A percentile compares a stretch with the other conserved stretches of the same genome.
These are phyloP conservation scores for Dasypus novemcinctus DNA, from an alignment of 2,113 vertebrate species.

Conservation along the genomic window DNA sequence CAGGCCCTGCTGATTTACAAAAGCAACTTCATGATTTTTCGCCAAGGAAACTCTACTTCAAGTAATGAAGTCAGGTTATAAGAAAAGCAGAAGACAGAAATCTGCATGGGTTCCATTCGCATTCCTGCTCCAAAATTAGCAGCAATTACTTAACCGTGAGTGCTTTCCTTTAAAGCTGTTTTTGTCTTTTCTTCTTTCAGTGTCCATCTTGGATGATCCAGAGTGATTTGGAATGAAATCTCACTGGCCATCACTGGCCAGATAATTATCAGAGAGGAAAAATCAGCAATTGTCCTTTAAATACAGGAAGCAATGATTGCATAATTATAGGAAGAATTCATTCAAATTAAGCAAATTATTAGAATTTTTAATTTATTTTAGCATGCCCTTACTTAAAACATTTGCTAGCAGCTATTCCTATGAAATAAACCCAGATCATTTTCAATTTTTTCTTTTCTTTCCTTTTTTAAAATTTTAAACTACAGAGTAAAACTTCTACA, in stretches of 20 bases:
- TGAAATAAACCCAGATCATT: neutral
- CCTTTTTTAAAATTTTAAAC: neutral
- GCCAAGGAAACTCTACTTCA: neutral
- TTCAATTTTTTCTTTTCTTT: neutral
- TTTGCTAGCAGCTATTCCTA: neutral
- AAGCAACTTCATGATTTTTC: neutral
- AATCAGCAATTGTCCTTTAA: constrained; percentile 35
- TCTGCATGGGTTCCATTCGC: neutral
- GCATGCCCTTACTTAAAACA: constrained; percentile 42
- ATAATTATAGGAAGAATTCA: neutral
- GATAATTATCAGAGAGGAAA: neutral
- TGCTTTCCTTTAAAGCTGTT: neutral
- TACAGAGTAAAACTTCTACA: constrained; percentile 25
- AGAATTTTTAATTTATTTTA: neutral
- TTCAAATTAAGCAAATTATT: constrained; percentile 37
- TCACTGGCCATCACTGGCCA: neutral
- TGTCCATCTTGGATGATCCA: neutral
- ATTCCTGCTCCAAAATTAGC: constrained; percentile 9
- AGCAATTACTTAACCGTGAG: neutral
- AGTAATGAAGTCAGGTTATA: constrained; percentile 11
- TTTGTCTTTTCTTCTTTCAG: neutral
- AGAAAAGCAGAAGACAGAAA: neutral
- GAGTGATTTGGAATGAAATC: neutral
- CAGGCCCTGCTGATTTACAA: neutral
- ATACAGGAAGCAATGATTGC: neutral